Evolutionary conservation across 53 echinoderm and acorn worm species (phyloP), one percentile per base, ranked within the genome.

Genomic region (Actinopyga echinites): DNA sequence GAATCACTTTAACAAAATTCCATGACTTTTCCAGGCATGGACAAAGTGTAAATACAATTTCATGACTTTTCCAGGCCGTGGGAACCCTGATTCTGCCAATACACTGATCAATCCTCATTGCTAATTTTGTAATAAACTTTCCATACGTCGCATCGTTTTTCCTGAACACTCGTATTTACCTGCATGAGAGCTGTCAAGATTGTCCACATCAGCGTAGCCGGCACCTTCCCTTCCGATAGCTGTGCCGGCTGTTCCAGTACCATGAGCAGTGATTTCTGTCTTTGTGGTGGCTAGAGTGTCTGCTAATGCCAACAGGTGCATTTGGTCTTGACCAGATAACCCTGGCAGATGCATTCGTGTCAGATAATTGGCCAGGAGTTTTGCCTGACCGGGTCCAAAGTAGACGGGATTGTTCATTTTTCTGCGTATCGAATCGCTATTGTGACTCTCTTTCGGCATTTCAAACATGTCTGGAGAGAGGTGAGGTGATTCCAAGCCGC

Each of bases 331-430:
- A 67, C 94, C 92, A 4, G 94, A 92, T 30, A 99, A 80, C 1
- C 99, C 94, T 29, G 99, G 99, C 29, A 99, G 83, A 57, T 93
- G 99, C 89, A 94, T 93, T 42, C 94, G 94, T 38, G 99, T 99
- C 78, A 99, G 87, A 57, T 99, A 94, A 79, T 94, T 99, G 54
- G 99, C 92, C 12, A 99, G 87, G 0, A 99, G 89, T 53, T 89
- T 85, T 17, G 92, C 86, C 80, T 99, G 99, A 15, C 95, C 94
- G 8, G 90, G 81, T 30, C 89, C 94, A 89, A 99, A 99, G 73
- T 94, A 94, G 6, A 92, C 83, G 8, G 92, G 90, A 30, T 99
- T 88, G 21, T 89, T 87, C 85, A 93, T 87, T 79, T 93, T 93
- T 21, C 43, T 43, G 5, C 69, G 56, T 53, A 86, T 86, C 8